Evolutionary conservation across 2,797 vertebrate species (phyloP).

Genomic region (Chelidonichthys spinosus): DNA sequence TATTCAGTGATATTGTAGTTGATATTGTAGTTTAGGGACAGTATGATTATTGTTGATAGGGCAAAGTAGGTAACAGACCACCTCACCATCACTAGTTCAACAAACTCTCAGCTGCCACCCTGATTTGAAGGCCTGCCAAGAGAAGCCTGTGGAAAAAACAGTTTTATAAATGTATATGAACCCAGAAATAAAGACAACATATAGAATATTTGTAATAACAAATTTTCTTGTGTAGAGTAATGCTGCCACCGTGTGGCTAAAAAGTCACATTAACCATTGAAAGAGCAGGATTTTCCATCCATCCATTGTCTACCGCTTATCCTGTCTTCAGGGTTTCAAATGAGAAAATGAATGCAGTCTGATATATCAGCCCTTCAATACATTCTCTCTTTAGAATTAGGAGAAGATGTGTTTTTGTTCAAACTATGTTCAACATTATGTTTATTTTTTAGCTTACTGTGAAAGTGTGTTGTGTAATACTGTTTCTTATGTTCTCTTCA

Average conservation of each 20-base stretch:
- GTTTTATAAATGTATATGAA: not conserved
- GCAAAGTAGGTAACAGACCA: not conserved
- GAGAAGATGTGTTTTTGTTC: not conserved
- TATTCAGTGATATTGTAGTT: no score
- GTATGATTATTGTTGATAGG: not conserved
- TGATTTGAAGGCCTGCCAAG: not conserved
- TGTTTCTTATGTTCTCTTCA: not conserved
- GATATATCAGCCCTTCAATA: not conserved
- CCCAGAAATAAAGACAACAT: not conserved
- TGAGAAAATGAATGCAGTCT: not conserved
- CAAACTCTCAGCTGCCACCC: not conserved
- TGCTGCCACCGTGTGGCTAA: not conserved
- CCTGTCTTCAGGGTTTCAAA: not conserved
- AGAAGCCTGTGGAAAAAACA: no score
- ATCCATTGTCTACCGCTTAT: no score
- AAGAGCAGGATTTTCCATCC: no score
- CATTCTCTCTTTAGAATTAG: not conserved
- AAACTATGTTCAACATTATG: not conserved
- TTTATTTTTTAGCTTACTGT: not conserved
- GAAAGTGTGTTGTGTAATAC: not conserved
- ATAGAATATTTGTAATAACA: not conserved
- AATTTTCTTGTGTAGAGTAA: not conserved
- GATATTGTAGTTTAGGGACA: no score
- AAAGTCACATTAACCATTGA: not conserved
- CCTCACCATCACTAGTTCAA: not conserved